Evolutionary conservation across 2,113 vertebrate species (phyloP), one percentile per base, ranked within the genome.

Genomic region (Psammodynastes pulverulentus): DNA sequence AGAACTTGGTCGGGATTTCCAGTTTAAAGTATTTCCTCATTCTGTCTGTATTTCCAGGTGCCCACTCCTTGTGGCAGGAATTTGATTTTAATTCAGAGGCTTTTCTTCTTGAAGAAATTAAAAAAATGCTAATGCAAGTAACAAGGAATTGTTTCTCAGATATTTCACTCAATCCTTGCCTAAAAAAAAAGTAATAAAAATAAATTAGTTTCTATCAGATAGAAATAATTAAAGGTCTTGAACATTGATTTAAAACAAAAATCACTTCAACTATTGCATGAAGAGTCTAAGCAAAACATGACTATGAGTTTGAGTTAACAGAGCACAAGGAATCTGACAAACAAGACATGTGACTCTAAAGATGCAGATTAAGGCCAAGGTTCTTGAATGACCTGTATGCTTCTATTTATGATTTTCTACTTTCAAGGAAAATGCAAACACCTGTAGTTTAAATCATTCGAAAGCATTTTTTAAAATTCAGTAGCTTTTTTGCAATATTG

Each of bases 101-200:
- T 95, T 94, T 94, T 98, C 97, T 97, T 97, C 97, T 86, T 88
- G 93, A 85, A 93, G 93, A 56, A 91, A 84, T 92, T 92, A 93
- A 23, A 95, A 96, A 96, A 90, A 93, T 45, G 72, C 0, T 1
- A 94, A 96, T 96, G 62, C 46, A 96, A 96, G 92, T 62, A 87
- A 93, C 94, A 94, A 92, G 96, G 94, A 46, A 96, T 94, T n/a
- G n/a, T 96, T 94, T 92, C 94, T 84, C 94, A 92, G 95, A 96
- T 95, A 94, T 93, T 93, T 94, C 94, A 93, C 91, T 96, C n/a
- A 94, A 92, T 93, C 93, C 94, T 94, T 94, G 96, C 97, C 98
- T 98, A 95, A 97, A 96, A 91, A 91, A 56, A 96, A 95, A 95
- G 8, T 12, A 92, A 56, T 21, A 85, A 92, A 93, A 92, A 52